A percentile compares a stretch with the other conserved stretches of the same genome.
Conservation (phyloP, 1,140 invertebrate species). For the Drosophila orosa region DNA sequence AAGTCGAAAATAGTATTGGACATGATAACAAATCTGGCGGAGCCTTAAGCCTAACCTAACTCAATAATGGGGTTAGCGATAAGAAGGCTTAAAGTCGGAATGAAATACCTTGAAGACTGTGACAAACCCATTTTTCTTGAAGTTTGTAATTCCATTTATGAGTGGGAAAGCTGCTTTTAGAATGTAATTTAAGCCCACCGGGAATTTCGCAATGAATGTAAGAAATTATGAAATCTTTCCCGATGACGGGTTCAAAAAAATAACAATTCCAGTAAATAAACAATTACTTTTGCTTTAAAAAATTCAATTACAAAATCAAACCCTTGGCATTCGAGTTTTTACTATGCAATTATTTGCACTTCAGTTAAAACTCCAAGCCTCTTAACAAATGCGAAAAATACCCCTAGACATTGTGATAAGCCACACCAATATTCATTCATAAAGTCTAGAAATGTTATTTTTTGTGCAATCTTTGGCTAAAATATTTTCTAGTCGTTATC, state of each 20-base stretch:
- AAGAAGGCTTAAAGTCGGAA: not conserved
- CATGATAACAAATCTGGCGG: slow-evolving; percentile 16
- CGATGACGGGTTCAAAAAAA: not conserved
- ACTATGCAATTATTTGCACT: not conserved
- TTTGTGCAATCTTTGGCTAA: slow-evolving; percentile 3
- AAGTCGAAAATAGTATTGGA: not conserved
- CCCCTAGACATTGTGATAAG: not conserved
- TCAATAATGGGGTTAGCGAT: slow-evolving; percentile 5
- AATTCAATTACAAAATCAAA: not conserved
- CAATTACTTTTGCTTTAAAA: not conserved
- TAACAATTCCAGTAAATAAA: not conserved
- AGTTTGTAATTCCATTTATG: not conserved
- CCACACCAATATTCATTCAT: slow-evolving; percentile 21
- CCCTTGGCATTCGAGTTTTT: not conserved
- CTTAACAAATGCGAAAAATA: not conserved
- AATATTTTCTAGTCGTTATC: slow-evolving; percentile 7
- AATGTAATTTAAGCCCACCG: slow-evolving; percentile 7
- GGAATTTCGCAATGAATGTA: not conserved
- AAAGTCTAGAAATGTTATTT: not conserved
- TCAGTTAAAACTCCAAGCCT: not conserved
- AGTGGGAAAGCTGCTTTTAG: not conserved
- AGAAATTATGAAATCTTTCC: not conserved
- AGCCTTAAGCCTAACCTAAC: slow-evolving; percentile 21
- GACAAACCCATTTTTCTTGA: not conserved
- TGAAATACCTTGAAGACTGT: not conserved